Evolutionary conservation across 2,888 invertebrate genomes (phyloP).

Genomic region (Maniola hyperantus): DNA sequence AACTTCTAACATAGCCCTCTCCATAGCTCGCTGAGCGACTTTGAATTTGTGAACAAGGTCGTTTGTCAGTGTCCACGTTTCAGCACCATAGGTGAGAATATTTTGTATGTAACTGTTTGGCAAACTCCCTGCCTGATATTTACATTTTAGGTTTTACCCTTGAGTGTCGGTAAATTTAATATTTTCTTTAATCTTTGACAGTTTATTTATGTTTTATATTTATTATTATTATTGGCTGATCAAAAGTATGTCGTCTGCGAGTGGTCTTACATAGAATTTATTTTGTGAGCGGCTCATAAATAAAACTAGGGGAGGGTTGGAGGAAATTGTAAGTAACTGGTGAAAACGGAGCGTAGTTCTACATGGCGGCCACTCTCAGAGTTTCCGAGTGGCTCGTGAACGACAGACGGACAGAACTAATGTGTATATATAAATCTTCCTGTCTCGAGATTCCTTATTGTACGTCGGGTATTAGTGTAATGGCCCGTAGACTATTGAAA

Average conservation of each 20-base stretch:
- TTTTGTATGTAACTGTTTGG: too few relatives aligned
- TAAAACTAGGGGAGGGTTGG: constrained; percentile 50
- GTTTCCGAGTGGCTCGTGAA: constrained; percentile 43
- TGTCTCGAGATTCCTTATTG: constrained; percentile 33
- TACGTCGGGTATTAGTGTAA: constrained; percentile 33
- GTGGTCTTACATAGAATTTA: constrained; percentile 56
- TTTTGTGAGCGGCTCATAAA: constrained; percentile 68
- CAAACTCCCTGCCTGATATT: too few relatives aligned
- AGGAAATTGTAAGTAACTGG: constrained; percentile 69
- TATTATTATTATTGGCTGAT: background rate
- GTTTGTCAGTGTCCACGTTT: too few relatives aligned
- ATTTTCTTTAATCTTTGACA: too few relatives aligned
- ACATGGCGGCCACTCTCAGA: constrained; percentile 39
- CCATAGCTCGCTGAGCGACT: too few relatives aligned
- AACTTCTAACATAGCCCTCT: too few relatives aligned
- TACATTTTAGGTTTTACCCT: too few relatives aligned
- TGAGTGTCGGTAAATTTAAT: too few relatives aligned
- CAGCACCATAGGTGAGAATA: too few relatives aligned
- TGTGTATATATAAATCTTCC: constrained; percentile 40
- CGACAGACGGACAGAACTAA: constrained; percentile 43
- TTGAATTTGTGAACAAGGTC: too few relatives aligned
- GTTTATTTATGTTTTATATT: too few relatives aligned
- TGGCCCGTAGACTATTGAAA: constrained; percentile 36
- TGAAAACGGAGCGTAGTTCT: constrained; percentile 50
- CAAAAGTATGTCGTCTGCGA: background rate